phyloP scores from a whole-genome alignment of 2,888 invertebrate species.

The Eurytoma californica region DNA sequence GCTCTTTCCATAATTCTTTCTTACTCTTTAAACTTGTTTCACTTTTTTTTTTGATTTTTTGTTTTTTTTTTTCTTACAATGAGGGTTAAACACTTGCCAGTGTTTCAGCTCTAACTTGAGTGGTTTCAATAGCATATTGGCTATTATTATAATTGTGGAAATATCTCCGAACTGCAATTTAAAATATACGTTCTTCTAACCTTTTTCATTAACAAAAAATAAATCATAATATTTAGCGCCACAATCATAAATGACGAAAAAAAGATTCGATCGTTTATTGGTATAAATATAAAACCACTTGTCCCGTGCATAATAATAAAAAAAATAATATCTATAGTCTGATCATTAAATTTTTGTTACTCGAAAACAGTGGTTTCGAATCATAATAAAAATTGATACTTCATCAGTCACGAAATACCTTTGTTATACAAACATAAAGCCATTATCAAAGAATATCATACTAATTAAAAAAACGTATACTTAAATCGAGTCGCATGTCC shows the following conservation, averaged over 20 bases:
- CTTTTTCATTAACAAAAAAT: slow-evolving; percentile 8
- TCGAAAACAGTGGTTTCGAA: slow-evolving; percentile 32
- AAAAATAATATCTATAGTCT: slow-evolving; percentile 33
- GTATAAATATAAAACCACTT: slow-evolving; percentile 49
- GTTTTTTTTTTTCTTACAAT: slow-evolving; percentile 60
- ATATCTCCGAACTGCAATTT: slow-evolving; percentile 49
- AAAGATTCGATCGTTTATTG: slow-evolving; percentile 28
- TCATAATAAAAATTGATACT: slow-evolving; percentile 44
- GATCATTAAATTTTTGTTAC: slow-evolving; percentile 38
- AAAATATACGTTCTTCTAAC: slow-evolving; percentile 54
- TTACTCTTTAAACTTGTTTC: slow-evolving; percentile 39
- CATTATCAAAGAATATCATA: slow-evolving; percentile 42
- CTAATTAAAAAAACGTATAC: slow-evolving; percentile 54
- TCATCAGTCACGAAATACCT: slow-evolving; percentile 26
- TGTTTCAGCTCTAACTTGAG: slow-evolving; percentile 65
- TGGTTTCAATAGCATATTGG: slow-evolving; percentile 49
- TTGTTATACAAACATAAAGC: slow-evolving; percentile 40
- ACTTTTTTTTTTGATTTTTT: slow-evolving; percentile 43
- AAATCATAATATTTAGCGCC: slow-evolving; percentile 45
- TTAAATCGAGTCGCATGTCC: slow-evolving; percentile 47
- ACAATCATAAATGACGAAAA: slow-evolving; percentile 27
- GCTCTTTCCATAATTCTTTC: slow-evolving; percentile 57
- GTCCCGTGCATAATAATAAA: slow-evolving; percentile 25
- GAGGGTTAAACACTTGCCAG: slow-evolving; percentile 67
- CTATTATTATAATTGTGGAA: slow-evolving; percentile 50